Conservation (phyloP, 2,888 invertebrate species). For the Netelia virgata region DNA sequence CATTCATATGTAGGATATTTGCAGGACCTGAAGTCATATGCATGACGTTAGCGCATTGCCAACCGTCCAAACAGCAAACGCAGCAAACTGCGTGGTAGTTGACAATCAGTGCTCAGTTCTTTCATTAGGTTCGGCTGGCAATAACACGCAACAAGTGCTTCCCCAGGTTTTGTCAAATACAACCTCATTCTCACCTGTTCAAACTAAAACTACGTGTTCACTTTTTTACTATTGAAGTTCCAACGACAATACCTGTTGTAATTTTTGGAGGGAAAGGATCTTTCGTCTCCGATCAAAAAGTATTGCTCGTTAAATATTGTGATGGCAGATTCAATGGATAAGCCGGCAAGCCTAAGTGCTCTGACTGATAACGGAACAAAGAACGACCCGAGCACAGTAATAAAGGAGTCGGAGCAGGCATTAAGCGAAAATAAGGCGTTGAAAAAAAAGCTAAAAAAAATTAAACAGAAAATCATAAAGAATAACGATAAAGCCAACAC, state of each 20-base stretch:
- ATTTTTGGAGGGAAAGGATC: not conserved
- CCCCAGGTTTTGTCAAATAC: not conserved
- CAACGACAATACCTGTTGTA: no score
- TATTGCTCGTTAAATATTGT: not conserved
- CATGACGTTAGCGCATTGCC: no score
- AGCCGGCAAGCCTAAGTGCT: not conserved
- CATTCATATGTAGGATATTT: no score
- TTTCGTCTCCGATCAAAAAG: not conserved
- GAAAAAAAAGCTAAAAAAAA: slow-evolving; percentile 65
- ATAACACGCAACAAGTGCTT: not conserved
- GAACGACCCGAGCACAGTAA: not conserved
- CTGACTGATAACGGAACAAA: not conserved
- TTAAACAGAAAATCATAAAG: slow-evolving; percentile 56
- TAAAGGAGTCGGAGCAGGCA: not conserved
- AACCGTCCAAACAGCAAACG: no score
- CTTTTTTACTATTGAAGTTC: no score
- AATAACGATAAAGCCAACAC: slow-evolving; percentile 29
- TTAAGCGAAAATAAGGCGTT: slow-evolving; percentile 28
- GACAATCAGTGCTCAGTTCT: no score
- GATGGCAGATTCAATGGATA: not conserved
- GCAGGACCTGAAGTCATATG: no score
- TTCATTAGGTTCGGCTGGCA: no score
- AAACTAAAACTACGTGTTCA: no score
- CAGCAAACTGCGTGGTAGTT: no score
- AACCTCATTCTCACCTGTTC: not conserved